phyloP scores from a whole-genome alignment of 2,888 invertebrate species.

The Scaptodrosophila latifasciaeformis region DNA sequence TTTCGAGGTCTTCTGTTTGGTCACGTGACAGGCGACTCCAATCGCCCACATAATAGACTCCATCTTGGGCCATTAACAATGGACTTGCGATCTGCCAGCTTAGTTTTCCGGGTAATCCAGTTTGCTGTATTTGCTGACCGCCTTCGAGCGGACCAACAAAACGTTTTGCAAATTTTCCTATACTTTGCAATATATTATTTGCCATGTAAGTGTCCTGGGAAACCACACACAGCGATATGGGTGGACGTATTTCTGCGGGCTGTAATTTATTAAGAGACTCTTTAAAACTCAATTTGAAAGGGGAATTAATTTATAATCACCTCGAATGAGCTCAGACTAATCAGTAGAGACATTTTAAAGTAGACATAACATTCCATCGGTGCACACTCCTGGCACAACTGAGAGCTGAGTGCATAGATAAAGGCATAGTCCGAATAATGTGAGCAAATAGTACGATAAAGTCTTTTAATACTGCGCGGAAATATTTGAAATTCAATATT shows the following conservation, averaged over 20 bases:
- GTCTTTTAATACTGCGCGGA: constrained; percentile 45
- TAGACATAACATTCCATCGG: constrained; percentile 75
- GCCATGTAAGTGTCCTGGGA: constrained; percentile 63
- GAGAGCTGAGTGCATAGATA: constrained; percentile 73
- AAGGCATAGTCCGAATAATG: constrained; percentile 73
- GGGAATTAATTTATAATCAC: constrained; percentile 41
- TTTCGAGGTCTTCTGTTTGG: constrained; percentile 56
- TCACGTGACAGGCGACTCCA: constrained; percentile 67
- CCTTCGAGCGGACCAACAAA: constrained; percentile 68
- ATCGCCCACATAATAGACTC: constrained; percentile 74
- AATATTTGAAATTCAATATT: constrained; percentile 39
- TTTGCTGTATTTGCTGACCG: constrained; percentile 32
- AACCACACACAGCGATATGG: constrained; percentile 69
- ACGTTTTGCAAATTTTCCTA: constrained; percentile 69
- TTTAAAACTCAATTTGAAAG: no score
- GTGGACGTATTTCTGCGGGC: constrained; percentile 55
- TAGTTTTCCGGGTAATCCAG: constrained; percentile 31
- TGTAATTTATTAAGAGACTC: constrained; percentile 9
- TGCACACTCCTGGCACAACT: constrained; percentile 70
- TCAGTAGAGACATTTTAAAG: constrained; percentile 74
- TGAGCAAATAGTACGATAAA: constrained; percentile 58
- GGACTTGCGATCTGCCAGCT: constrained; percentile 72
- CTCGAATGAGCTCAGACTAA: constrained; percentile 74
- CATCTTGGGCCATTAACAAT: constrained; percentile 70
- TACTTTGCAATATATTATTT: constrained; percentile 56